Evolutionary conservation across 2,797 vertebrate genomes (phyloP).

Genomic region (Tadarida brasiliensis): DNA sequence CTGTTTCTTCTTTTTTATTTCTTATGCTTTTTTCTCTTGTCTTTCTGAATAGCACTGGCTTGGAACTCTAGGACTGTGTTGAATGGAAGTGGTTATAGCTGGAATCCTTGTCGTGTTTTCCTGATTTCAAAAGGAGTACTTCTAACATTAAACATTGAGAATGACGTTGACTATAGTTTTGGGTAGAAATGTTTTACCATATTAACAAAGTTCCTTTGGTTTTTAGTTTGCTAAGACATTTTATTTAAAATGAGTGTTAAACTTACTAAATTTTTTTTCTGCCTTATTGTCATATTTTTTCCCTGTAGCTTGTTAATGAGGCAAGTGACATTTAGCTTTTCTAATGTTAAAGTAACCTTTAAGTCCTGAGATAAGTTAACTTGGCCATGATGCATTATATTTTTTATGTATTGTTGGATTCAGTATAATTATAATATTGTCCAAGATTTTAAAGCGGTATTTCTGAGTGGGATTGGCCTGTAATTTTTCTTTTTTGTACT

Average conservation of each 20-base stretch:
- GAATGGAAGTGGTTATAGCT: not conserved
- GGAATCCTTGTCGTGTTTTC: not conserved
- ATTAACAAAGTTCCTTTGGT: not conserved
- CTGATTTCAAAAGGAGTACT: slow-evolving; percentile 23
- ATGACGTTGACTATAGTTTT: not conserved
- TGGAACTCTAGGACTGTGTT: not conserved
- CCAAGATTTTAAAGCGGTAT: slow-evolving; percentile 30
- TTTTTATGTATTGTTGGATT: not conserved
- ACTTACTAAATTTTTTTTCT: not conserved
- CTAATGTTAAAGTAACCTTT: slow-evolving; percentile 29
- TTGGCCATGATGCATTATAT: not conserved
- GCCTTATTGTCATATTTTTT: not conserved
- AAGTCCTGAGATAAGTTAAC: slow-evolving; percentile 12
- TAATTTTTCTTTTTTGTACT: not conserved
- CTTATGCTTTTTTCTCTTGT: not conserved
- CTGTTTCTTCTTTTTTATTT: not conserved
- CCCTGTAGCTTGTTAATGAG: slow-evolving; percentile 29
- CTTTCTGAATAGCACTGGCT: not conserved
- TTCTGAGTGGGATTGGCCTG: not conserved
- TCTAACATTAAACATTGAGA: not conserved
- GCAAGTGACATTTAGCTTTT: slow-evolving; percentile 48
- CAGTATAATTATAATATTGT: not conserved
- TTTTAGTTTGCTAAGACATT: slow-evolving; percentile 48
- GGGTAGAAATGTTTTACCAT: not conserved
- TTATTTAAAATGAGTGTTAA: slow-evolving; percentile 57